Conservation (phyloP, 1,140 invertebrate species). For the Brachionus asplanchnoidis region DNA sequence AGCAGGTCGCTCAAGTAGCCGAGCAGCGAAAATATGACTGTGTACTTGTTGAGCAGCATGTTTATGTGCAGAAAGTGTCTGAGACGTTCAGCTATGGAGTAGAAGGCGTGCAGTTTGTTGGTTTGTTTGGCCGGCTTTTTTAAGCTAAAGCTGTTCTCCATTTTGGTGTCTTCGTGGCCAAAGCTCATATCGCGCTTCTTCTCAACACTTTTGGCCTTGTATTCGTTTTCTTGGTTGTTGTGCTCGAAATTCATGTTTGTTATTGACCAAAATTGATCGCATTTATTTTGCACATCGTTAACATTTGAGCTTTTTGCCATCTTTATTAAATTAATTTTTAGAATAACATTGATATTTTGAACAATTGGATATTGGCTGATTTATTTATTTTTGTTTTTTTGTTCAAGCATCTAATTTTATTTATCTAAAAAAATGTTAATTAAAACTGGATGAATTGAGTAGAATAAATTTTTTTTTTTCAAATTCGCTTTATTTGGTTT, state of each 20-base stretch:
- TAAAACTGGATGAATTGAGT: too few relatives aligned
- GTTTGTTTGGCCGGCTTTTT: background rate
- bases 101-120: background rate
- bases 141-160: background rate
- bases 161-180: background rate
- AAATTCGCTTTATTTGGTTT: too few relatives aligned
- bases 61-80: slow-evolving; percentile 37
- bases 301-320: background rate
- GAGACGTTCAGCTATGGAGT: background rate
- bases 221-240: background rate
- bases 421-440: background rate
- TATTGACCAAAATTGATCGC: background rate
- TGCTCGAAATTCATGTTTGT: background rate
- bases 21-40: background rate
- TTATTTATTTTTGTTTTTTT: background rate
- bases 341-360: background rate
- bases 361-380: too few relatives aligned
- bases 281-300: background rate
- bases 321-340: background rate
- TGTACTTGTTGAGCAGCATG: slow-evolving; percentile 1
- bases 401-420: background rate
- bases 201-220: background rate
- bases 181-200: background rate
- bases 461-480: too few relatives aligned
- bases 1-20: slow-evolving; percentile 2